phyloP scores from a whole-genome alignment of 2,888 invertebrate genomes.

The Agonum fuliginosum region DNA sequence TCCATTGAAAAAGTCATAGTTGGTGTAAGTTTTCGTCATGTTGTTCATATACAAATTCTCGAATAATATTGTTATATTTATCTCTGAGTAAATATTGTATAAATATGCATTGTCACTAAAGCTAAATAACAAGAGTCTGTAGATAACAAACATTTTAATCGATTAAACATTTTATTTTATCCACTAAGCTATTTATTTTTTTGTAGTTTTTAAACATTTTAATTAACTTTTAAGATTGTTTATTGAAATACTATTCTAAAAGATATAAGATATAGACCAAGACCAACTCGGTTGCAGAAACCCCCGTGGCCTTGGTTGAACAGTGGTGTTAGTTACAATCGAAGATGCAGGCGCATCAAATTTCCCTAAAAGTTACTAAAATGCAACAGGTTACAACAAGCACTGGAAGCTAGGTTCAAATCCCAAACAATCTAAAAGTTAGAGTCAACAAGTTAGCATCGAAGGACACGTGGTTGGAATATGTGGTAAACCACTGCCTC shows the following conservation, averaged over 20 bases:
- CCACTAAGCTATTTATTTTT: conserved; percentile 35
- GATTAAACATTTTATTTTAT: not conserved
- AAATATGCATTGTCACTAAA: conserved; percentile 21
- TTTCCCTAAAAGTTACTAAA: conserved; percentile 42
- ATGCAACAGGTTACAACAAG: conserved; percentile 18
- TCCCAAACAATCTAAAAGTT: conserved; percentile 56
- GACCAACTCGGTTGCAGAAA: conserved; percentile 14
- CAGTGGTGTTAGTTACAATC: conserved; percentile 58
- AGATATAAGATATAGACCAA: conserved; percentile 42
- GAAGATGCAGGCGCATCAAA: conserved; percentile 29
- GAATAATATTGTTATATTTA: conserved; percentile 57
- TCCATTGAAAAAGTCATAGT: not conserved
- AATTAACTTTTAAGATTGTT: conserved; percentile 52
- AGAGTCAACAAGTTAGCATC: too few relatives aligned
- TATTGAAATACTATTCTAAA: conserved; percentile 49
- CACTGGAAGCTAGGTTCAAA: not conserved
- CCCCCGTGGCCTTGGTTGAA: conserved; percentile 48
- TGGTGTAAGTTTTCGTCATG: conserved; percentile 11
- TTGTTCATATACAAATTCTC: conserved; percentile 25
- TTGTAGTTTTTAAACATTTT: conserved; percentile 42
- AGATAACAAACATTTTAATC: not conserved
- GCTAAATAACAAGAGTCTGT: conserved; percentile 46
- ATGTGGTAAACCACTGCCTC: conserved; percentile 58
- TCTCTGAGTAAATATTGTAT: conserved; percentile 43
- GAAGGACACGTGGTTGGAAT: conserved; percentile 26